phyloP scores from a whole-genome alignment of 2,888 invertebrate genomes.

The Trissolcus japonicus region DNA sequence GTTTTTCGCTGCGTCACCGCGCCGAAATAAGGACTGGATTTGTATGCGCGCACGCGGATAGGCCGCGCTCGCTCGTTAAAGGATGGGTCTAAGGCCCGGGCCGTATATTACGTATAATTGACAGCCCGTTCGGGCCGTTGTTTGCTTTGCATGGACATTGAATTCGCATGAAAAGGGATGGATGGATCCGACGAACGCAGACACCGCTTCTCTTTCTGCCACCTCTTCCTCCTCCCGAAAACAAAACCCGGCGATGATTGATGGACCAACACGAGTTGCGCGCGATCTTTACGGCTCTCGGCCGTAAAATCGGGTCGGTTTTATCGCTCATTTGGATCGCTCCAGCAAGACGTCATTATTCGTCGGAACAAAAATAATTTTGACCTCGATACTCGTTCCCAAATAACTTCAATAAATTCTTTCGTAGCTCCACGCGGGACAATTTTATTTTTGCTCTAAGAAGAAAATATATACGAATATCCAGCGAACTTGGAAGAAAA shows the following conservation, averaged over 20 bases:
- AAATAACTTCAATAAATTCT: conserved; percentile 40
- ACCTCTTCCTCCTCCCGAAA: conserved; percentile 9
- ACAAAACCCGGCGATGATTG: conserved; percentile 34
- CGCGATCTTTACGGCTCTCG: conserved; percentile 5
- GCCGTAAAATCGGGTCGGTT: conserved; percentile 8
- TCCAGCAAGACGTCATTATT: neutral
- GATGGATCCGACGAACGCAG: conserved; percentile 50
- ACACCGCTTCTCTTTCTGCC: conserved; percentile 5
- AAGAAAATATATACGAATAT: conserved; percentile 41
- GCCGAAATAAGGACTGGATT: conserved; percentile 18
- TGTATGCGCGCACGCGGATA: conserved; percentile 35
- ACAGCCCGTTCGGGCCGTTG: conserved; percentile 73
- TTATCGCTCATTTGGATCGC: conserved; percentile 20
- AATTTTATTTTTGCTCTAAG: conserved; percentile 27
- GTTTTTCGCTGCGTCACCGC: conserved; percentile 20
- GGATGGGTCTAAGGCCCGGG: conserved; percentile 74
- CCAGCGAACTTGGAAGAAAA: conserved; percentile 20
- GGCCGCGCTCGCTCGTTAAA: conserved; percentile 69
- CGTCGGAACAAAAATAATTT: conserved; percentile 19
- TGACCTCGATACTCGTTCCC: conserved; percentile 10
- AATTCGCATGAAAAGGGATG: conserved; percentile 67
- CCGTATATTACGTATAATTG: conserved; percentile 77
- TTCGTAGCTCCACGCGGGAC: conserved; percentile 15
- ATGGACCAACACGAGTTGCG: conserved; percentile 10
- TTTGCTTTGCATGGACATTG: conserved; percentile 76